Conservation (phyloP, 2,797 vertebrate genomes). For the Orestias chungarensis region DNA sequence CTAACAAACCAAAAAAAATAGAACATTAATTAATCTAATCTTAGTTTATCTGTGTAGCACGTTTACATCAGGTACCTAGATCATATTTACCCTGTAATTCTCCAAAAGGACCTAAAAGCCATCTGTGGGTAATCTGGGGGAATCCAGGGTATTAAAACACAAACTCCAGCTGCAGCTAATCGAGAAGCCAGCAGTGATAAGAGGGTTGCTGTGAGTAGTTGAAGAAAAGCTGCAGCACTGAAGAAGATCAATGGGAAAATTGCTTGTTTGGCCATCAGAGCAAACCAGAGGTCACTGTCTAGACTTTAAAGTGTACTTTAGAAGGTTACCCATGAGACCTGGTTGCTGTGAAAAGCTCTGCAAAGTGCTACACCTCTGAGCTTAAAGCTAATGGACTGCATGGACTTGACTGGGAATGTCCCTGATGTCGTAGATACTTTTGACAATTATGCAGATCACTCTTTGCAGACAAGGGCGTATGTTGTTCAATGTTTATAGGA, state of each 20-base stretch:
- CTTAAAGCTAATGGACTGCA: conserved; percentile 67
- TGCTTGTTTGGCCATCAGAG: conserved; percentile 61
- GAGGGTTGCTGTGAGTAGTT: conserved; percentile 21
- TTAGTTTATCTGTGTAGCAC: background rate
- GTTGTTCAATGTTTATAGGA: conserved; percentile 24
- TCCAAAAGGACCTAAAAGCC: conserved; percentile 8
- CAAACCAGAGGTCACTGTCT: conserved; percentile 62
- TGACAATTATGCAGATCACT: conserved; percentile 60
- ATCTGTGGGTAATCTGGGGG: conserved; percentile 9
- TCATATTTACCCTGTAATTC: background rate
- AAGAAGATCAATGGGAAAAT: conserved; percentile 56
- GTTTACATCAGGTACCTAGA: background rate
- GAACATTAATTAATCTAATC: too few species aligned
- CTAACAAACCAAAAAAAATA: too few species aligned
- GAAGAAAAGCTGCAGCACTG: conserved; percentile 33
- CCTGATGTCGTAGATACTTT: conserved; percentile 54
- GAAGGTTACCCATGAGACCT: conserved; percentile 61
- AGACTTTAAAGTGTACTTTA: conserved; percentile 76
- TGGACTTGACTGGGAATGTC: conserved; percentile 53
- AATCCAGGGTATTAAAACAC: conserved; percentile 18
- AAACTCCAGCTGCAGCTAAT: conserved; percentile 18
- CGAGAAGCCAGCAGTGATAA: conserved; percentile 25
- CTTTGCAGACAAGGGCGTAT: conserved; percentile 22
- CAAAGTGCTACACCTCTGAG: conserved; percentile 63
- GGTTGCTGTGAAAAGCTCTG: conserved; percentile 62